Conservation (phyloP, 2,888 invertebrate genomes). For the Tetragnatha montana region DNA sequence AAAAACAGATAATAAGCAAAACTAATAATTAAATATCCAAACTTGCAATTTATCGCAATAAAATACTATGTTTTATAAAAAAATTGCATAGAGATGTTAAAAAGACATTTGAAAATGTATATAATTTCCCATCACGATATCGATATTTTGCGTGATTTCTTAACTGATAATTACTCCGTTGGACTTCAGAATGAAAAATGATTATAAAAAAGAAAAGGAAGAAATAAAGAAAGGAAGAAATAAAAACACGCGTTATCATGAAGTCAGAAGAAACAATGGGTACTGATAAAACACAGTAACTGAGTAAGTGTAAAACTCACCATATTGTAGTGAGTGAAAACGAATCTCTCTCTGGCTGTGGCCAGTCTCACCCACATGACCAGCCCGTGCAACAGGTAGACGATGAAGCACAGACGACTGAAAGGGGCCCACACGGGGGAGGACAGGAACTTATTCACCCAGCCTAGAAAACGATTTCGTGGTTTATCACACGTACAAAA, state of each 20-base stretch:
- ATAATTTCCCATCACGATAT: too few relatives aligned
- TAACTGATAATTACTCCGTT: background rate
- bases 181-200: background rate
- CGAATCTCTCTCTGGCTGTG: conserved; percentile 45
- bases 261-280: background rate
- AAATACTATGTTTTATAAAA: too few relatives aligned
- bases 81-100: too few relatives aligned
- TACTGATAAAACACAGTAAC: background rate
- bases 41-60: too few relatives aligned
- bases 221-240: too few relatives aligned
- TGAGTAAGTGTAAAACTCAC: conserved; percentile 12
- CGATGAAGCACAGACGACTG: conserved; percentile 49
- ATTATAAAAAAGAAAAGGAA: background rate
- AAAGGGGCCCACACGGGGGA: conserved; percentile 21
- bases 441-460: conserved; percentile 42
- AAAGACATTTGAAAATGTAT: too few relatives aligned
- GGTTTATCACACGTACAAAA: background rate
- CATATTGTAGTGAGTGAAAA: conserved; percentile 60
- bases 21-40: too few relatives aligned
- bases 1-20: too few relatives aligned
- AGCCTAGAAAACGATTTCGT: conserved; percentile 15
- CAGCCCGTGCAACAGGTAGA: conserved; percentile 58
- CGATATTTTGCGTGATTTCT: background rate
- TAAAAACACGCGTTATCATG: background rate
- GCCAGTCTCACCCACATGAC: conserved; percentile 59